Conservation (phyloP, 2,113 vertebrate species). For the Morphnarchus princeps region DNA sequence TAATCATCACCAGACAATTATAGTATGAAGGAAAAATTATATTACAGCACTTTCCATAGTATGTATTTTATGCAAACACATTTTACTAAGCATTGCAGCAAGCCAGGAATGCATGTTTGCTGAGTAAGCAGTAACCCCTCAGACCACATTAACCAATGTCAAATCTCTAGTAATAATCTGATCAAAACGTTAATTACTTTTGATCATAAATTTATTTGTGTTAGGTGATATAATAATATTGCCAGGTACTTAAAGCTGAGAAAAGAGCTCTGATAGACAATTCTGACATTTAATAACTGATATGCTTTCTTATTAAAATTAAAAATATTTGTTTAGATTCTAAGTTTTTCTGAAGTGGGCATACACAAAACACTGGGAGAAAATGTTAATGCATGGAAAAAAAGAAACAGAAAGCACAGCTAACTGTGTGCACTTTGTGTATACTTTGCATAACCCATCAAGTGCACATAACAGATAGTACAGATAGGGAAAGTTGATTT, state of each 20-base stretch:
- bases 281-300: neutral
- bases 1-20: neutral
- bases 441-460: neutral
- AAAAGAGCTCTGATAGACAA: neutral
- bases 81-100: neutral
- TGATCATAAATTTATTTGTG: neutral
- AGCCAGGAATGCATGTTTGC: neutral
- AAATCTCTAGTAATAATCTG: neutral
- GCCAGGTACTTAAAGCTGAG: neutral
- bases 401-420: neutral
- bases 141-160: neutral
- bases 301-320: neutral
- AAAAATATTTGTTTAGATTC: neutral
- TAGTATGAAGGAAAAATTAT: neutral
- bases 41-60: neutral
- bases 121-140: neutral
- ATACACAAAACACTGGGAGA: neutral
- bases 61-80: neutral
- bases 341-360: neutral
- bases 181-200: neutral
- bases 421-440: neutral
- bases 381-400: neutral
- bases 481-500: neutral
- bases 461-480: neutral
- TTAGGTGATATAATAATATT: neutral